Percentiles rank a stretch among this genome's conserved stretches.
Evolutionary conservation across 2,888 invertebrate genomes (phyloP).

Genomic region (Azorinus chamasolen): DNA sequence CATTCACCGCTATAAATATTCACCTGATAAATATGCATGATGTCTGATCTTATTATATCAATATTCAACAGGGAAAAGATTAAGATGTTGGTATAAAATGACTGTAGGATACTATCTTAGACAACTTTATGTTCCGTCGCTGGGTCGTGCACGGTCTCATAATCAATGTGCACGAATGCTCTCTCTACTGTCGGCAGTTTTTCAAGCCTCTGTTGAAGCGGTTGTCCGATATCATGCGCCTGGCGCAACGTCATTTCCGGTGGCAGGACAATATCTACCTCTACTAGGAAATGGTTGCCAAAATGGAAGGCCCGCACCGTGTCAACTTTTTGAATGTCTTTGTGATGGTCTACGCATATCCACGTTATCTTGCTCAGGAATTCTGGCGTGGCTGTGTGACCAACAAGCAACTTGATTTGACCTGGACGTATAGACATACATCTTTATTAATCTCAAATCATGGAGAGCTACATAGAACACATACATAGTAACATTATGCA

Average conservation of each 20-base stretch:
- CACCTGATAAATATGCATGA: no score
- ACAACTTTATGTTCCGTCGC: conserved; percentile 87
- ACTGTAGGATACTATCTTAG: conserved; percentile 60
- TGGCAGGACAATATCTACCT: conserved; percentile 87
- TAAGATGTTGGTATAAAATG: no score
- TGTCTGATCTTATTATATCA: no score
- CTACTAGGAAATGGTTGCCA: conserved; percentile 87
- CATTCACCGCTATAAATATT: no score
- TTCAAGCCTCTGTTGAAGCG: conserved; percentile 87
- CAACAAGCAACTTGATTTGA: conserved; percentile 84
- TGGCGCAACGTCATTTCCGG: conserved; percentile 86
- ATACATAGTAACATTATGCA: not conserved
- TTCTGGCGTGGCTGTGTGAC: conserved; percentile 84
- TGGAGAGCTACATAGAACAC: no score
- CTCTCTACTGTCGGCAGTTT: conserved; percentile 87
- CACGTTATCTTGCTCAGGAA: conserved; percentile 86
- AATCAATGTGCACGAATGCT: conserved; percentile 88
- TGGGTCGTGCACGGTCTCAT: conserved; percentile 86
- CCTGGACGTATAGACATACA: conserved; percentile 64
- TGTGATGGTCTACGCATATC: conserved; percentile 84
- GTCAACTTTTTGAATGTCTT: conserved; percentile 85
- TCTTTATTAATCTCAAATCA: no score
- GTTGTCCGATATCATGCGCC: conserved; percentile 87
- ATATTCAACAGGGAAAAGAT: no score
- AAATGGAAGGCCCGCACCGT: conserved; percentile 88